phyloP scores from a whole-genome alignment of 2,797 vertebrate species.

The Syndactyla subalaris region DNA sequence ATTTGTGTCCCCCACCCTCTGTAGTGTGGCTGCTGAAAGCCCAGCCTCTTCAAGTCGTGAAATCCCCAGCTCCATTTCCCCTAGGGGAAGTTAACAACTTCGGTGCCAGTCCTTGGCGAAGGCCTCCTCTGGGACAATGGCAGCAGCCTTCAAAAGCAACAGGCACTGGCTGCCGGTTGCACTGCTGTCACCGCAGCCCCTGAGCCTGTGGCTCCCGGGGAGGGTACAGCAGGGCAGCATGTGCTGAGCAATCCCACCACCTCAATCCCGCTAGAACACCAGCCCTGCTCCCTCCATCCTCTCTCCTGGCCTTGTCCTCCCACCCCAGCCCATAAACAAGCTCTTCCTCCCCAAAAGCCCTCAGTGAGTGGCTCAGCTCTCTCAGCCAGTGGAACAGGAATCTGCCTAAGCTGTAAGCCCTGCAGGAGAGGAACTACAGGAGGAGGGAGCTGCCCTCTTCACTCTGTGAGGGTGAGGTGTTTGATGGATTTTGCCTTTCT shows the following conservation, averaged over 20 bases:
- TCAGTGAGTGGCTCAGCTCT: fast-evolving
- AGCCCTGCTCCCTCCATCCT: neutral
- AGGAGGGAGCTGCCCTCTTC: neutral
- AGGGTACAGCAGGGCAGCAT: neutral
- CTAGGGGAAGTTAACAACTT: constrained; percentile 2
- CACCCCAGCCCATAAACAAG: fast-evolving
- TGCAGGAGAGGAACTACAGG: neutral
- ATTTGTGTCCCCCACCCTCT: constrained; percentile 2
- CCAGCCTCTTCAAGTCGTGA: neutral
- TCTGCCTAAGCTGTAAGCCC: neutral
- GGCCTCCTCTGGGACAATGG: neutral
- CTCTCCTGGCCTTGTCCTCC: neutral
- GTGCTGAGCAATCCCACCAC: neutral
- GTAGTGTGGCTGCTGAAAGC: neutral
- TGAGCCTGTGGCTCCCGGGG: neutral
- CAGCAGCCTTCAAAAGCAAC: neutral
- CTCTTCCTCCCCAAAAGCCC: neutral
- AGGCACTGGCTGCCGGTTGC: neutral
- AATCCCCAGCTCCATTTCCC: neutral
- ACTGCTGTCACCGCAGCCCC: fast-evolving
- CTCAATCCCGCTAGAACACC: neutral
- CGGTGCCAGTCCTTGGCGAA: neutral
- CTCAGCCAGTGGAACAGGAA: neutral
- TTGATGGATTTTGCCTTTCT: neutral
- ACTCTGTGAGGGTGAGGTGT: neutral